Base-by-base conservation (phyloP, 1,140 invertebrate species). In the Aphidius ervi region DNA sequence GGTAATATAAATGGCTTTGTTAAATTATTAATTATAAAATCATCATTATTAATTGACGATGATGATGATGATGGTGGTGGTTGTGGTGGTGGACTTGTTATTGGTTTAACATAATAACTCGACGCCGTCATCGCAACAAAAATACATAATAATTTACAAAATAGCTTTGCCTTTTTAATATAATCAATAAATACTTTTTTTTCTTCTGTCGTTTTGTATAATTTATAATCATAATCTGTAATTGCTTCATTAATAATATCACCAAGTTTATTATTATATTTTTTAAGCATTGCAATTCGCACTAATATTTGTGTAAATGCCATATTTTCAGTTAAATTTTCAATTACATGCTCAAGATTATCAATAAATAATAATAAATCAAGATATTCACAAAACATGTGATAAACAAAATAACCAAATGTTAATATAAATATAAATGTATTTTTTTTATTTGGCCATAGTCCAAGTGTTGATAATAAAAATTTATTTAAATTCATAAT, bases 251-350 rank as follows among this genome's bases (percentile, higher is more conserved):
- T 37, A 16, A 77, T 67, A 6, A 77, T n/a, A 3, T 69, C 58
- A n/a, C 56, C 62, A 2, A 77, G 45, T 53, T 71, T 56, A 5
- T 39, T 39, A 46, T 69, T 70, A 46, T 73, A 65, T 7, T 67
- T 49, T 6, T 68, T 63, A 1, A 75, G 5, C 62, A 70, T 68
- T 2, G 69, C 42, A 63, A 77, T 70, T 49, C 70, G 62, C 0
- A 68, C 50, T 5, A 74, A 47, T 39, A 76, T 75, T 46, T 71
- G 67, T 0, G 72, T 68, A 53, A 74, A 75, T 6, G 72, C 70
- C 61, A 74, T 67, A 42, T 74, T 77, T 48, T 77, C 71, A 0
- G 70, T 72, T n/a, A 77, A 56, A 63, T 77, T 76, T 64, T 74
- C 68, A 1, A 76, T 60, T 5, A 75, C 69, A n/a, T 72, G 69